Conservation (phyloP, 1,140 invertebrate genomes). For the Gonatopus flavifemur region DNA sequence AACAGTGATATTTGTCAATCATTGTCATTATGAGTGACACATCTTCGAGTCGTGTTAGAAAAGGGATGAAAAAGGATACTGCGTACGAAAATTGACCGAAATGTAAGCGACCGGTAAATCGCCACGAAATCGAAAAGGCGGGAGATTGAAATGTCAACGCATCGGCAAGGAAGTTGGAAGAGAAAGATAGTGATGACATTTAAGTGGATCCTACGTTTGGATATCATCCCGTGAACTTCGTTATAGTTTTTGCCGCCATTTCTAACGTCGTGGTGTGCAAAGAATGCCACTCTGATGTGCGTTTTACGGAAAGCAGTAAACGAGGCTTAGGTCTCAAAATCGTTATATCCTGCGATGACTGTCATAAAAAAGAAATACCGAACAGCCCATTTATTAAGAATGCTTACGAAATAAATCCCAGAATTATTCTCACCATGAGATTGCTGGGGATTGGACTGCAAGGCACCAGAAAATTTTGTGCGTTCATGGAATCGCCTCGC, state of each 20-base stretch:
- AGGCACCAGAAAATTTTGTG: conserved; percentile 10
- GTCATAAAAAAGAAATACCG: not conserved
- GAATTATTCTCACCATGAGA: conserved; percentile 7
- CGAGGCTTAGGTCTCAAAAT: conserved; percentile 13
- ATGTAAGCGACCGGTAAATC: too few relatives aligned
- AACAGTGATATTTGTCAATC: too few relatives aligned
- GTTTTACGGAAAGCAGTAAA: conserved; percentile 8
- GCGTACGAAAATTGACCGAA: too few relatives aligned
- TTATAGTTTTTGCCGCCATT: conserved; percentile 3
- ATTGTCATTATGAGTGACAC: too few relatives aligned
- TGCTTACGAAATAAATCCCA: not conserved
- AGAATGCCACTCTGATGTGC: conserved; percentile 2
- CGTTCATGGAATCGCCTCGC: conserved; percentile 16
- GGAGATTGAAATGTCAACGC: conserved; percentile 12
- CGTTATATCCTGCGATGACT: conserved; percentile 5
- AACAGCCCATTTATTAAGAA: not conserved
- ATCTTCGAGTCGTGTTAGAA: too few relatives aligned
- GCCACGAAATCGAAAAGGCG: too few relatives aligned
- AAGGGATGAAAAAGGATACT: too few relatives aligned
- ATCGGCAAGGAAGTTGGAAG: conserved; percentile 15
- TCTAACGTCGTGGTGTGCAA: conserved; percentile 2
- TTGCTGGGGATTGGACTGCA: conserved; percentile 3
- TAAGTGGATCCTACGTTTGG: conserved; percentile 13
- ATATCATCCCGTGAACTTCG: conserved; percentile 2
- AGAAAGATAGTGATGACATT: conserved; percentile 1